Base-by-base conservation (phyloP, 2,888 invertebrate species). In the Pollenia griseotomentosa region DNA sequence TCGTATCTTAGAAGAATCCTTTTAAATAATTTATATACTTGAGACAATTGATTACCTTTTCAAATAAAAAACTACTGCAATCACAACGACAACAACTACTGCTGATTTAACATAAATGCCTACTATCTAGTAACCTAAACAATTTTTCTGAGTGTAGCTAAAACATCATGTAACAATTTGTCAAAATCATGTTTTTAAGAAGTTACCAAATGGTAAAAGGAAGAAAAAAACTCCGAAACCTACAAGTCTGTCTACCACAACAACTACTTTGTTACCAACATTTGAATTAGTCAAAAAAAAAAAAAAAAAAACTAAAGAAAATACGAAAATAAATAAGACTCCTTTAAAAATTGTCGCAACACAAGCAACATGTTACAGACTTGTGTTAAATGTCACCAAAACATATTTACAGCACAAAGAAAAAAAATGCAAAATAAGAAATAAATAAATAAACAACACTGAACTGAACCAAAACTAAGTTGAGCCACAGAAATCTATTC, bases 151-250 rank as follows among this genome's bases (percentile, higher is more conserved):
- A 79, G 79, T 66, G 85, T 81, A 88, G 87, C 85, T 65, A 89
- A 88, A 88, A 90, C 89, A 90, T 89, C 90, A 74, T 91, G 91
- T 91, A 91, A 89, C 90, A 90, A 91, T 91, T 91, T 90, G 91
- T 90, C 90, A 90, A 85, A 85, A 85, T 78, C 84, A 82, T 87
- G 84, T 85, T 87, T 85, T 82, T 82, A 87, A 78, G 84, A 87
- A 87, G 82, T 87, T 79, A 78, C 77, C 84, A 85, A 87, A 61
- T 46, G 55, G 57, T 19, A 51, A 42, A 53, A 12, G n/a, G 14
- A 2, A 66, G 16, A n/a, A 70, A 55, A 48, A 59, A 42, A 48
- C 12, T 51, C 3, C 5, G 4, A 81, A 82, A 83, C 80, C 71
- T 61, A 74, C 80, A 81, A 71, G 65, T 75, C 48, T 82, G 33